Evolutionary conservation across 2,797 vertebrate species (phyloP).

Genomic region (Gorsachius magnificus): DNA sequence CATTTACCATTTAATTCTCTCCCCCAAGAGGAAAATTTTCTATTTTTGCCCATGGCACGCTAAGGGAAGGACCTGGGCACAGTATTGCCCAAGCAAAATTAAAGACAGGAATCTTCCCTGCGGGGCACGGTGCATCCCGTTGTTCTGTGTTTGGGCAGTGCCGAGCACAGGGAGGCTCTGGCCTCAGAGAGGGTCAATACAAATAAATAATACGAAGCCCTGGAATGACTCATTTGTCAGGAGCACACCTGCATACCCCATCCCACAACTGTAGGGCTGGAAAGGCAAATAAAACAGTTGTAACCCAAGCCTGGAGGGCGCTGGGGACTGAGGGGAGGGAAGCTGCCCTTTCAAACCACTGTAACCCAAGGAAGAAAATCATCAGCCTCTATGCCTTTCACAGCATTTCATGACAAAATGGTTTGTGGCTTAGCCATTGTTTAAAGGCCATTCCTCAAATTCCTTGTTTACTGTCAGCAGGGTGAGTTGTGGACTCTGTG

Average conservation of each 20-base stretch:
- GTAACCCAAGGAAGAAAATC: slow-evolving; percentile 62
- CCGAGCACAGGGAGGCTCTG: background rate
- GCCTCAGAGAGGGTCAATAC: background rate
- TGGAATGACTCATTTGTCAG: slow-evolving; percentile 4
- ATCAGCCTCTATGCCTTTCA: slow-evolving; percentile 56
- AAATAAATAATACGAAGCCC: slow-evolving; percentile 30
- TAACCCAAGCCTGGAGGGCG: slow-evolving; percentile 50
- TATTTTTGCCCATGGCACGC: background rate
- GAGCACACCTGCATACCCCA: slow-evolving; percentile 59
- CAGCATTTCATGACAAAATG: slow-evolving; percentile 72
- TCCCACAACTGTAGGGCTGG: slow-evolving; percentile 49
- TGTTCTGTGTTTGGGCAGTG: background rate
- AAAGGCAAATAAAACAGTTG: slow-evolving; percentile 61
- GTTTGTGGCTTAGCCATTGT: slow-evolving; percentile 76
- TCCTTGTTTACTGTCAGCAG: slow-evolving; percentile 81
- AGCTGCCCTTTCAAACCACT: slow-evolving; percentile 30
- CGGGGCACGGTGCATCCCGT: accelerated
- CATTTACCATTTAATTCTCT: background rate
- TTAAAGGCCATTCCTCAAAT: slow-evolving; percentile 77
- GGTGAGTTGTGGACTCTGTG: slow-evolving; percentile 76
- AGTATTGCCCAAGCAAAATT: background rate
- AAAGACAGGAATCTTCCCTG: background rate
- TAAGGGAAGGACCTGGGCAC: background rate
- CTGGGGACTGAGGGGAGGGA: slow-evolving; percentile 15
- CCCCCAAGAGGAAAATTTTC: background rate